These are phyloP conservation scores for Nemotelus pantherinus DNA, from an alignment of 2,888 invertebrate species.

Conservation along the genomic window DNA sequence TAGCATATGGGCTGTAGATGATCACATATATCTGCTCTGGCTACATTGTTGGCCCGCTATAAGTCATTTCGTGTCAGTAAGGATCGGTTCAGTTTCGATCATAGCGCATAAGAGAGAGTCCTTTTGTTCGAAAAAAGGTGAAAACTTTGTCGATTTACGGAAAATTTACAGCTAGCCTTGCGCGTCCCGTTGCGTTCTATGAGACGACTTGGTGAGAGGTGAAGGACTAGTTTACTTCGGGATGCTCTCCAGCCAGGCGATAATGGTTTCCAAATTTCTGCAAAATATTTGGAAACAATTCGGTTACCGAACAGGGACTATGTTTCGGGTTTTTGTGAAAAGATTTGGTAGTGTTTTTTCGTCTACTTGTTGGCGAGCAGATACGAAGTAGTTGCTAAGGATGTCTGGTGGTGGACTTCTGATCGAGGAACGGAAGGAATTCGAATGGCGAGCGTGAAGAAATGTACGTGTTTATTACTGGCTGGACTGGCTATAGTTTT, in stretches of 20 bases:
- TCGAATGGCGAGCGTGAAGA: too few relatives aligned
- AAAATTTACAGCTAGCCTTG: constrained; percentile 25
- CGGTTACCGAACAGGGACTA: constrained; percentile 35
- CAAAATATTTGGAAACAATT: constrained; percentile 44
- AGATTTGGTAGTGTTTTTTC: constrained; percentile 22
- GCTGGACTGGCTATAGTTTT: too few relatives aligned
- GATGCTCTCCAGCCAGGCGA: constrained; percentile 19
- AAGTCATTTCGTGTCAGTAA: constrained; percentile 27
- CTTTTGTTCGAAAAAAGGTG: constrained; percentile 5
- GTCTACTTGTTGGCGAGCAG: constrained; percentile 21
- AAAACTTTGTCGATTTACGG: not conserved
- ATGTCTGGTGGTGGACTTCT: too few relatives aligned
- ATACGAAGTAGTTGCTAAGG: too few relatives aligned
- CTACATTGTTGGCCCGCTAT: constrained; percentile 22
- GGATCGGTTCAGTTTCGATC: constrained; percentile 13
- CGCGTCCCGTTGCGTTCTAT: not conserved
- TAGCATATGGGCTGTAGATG: constrained; percentile 20
- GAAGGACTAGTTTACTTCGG: constrained; percentile 15
- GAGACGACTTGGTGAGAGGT: not conserved
- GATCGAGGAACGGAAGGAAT: too few relatives aligned
- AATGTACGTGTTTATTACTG: too few relatives aligned
- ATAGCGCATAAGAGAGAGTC: constrained; percentile 20
- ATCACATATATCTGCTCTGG: not conserved
- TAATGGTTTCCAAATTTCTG: constrained; percentile 23
- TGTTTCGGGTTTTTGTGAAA: constrained; percentile 2